Percentiles rank a stretch among this genome's conserved stretches.
Evolutionary conservation across 2,113 vertebrate genomes (phyloP).

Genomic region (Archilochus colubris): DNA sequence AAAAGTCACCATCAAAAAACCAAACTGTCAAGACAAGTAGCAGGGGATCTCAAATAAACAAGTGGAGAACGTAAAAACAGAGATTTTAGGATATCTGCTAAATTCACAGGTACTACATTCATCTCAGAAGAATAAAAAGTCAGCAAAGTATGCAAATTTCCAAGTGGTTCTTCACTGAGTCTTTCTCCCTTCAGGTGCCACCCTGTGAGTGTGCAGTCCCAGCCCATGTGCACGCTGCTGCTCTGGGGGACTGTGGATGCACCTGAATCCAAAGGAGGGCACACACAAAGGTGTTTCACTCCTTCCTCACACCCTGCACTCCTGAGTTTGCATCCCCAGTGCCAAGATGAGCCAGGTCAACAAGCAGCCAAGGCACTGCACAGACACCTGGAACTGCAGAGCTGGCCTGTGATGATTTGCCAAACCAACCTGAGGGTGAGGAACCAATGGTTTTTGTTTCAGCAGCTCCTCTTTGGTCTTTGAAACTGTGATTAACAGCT

Average conservation of each 20-base stretch:
- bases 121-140: background rate
- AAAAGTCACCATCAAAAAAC: background rate
- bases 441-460: background rate
- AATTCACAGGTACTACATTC: background rate
- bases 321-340: background rate
- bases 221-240: background rate
- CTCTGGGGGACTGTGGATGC: background rate
- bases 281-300: background rate
- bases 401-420: background rate
- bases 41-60: background rate
- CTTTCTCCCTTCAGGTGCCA: background rate
- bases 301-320: background rate
- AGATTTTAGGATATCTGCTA: background rate
- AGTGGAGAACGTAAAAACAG: accelerated
- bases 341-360: background rate
- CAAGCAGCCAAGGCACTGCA: background rate
- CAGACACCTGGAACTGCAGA: accelerated
- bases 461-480: background rate
- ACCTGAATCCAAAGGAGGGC: background rate
- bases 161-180: background rate
- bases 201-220: background rate
- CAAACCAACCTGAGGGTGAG: background rate
- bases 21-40: background rate
- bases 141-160: background rate
- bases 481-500: background rate